These are phyloP conservation scores for Porphyrio hochstetteri DNA, from an alignment of 2,113 vertebrate genomes.

Conservation along the genomic window DNA sequence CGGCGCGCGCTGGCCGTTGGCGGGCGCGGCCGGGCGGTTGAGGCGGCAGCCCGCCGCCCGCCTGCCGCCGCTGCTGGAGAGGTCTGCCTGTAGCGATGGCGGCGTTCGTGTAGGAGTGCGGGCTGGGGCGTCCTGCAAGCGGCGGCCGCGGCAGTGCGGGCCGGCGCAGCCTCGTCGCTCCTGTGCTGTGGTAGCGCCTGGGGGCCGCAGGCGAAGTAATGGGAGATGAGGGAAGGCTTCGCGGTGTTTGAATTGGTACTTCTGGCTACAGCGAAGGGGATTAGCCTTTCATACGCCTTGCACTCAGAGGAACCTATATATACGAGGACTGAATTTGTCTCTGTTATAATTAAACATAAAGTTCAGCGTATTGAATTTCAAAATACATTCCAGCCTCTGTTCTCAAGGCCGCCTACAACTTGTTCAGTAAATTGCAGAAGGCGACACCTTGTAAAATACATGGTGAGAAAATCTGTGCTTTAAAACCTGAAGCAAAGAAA, in stretches of 20 bases:
- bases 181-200: neutral
- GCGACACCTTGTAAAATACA: neutral
- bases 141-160: neutral
- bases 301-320: too few species aligned
- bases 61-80: fast-evolving
- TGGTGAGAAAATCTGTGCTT: neutral
- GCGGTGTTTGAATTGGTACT: fast-evolving
- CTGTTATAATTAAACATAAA: fast-evolving
- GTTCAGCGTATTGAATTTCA: neutral
- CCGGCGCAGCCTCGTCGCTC: neutral
- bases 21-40: neutral
- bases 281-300: too few species aligned
- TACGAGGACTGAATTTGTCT: fast-evolving
- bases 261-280: fast-evolving
- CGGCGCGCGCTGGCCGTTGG: neutral
- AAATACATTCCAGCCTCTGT: too few species aligned
- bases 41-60: fast-evolving
- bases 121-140: neutral
- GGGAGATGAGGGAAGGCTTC: too few species aligned
- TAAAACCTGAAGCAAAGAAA: neutral
- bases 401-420: neutral
- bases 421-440: neutral
- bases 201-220: neutral
- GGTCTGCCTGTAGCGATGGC: too few species aligned
- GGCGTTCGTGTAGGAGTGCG: neutral